These are phyloP conservation scores for Merodon equestris DNA, from an alignment of 2,888 invertebrate species.

Conservation along the genomic window DNA sequence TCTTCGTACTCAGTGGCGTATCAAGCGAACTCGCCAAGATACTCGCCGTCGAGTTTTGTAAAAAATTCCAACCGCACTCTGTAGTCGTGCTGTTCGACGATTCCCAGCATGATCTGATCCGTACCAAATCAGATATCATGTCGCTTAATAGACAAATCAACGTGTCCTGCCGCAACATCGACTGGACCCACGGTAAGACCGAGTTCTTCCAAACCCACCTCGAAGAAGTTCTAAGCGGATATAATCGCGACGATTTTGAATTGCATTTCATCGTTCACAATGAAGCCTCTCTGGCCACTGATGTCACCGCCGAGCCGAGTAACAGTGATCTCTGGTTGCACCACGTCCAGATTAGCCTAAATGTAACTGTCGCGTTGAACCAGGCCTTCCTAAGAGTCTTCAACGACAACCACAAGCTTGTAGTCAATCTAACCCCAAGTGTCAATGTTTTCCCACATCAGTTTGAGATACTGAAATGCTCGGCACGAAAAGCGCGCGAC, in stretches of 20 bases:
- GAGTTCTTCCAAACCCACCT: slow-evolving; percentile 66
- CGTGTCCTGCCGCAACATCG: slow-evolving; percentile 74
- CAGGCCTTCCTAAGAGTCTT: slow-evolving; percentile 72
- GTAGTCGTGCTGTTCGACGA: slow-evolving; percentile 88
- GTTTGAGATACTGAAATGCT: slow-evolving; percentile 73
- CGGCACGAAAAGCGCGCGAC: slow-evolving; percentile 75
- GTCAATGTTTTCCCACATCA: slow-evolving; percentile 73
- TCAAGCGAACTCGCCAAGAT: slow-evolving; percentile 91
- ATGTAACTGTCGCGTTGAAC: slow-evolving; percentile 73
- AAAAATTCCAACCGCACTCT: slow-evolving; percentile 84
- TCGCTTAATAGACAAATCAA: slow-evolving; percentile 80
- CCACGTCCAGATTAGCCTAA: slow-evolving; percentile 73
- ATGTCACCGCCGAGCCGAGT: slow-evolving; percentile 73
- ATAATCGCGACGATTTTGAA: slow-evolving; percentile 69
- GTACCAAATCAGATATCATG: slow-evolving; percentile 81
- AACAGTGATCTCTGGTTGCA: slow-evolving; percentile 70
- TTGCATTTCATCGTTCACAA: slow-evolving; percentile 75
- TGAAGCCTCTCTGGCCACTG: slow-evolving; percentile 73
- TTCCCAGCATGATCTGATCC: slow-evolving; percentile 83
- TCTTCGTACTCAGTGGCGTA: slow-evolving; percentile 89
- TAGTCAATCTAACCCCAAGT: slow-evolving; percentile 75
- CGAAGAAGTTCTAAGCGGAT: slow-evolving; percentile 56
- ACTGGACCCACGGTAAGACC: slow-evolving; percentile 60
- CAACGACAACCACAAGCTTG: slow-evolving; percentile 70
- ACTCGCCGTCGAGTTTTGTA: slow-evolving; percentile 86